Conservation (phyloP, 2,888 invertebrate genomes). For the Phyllotreta cruciferae region DNA sequence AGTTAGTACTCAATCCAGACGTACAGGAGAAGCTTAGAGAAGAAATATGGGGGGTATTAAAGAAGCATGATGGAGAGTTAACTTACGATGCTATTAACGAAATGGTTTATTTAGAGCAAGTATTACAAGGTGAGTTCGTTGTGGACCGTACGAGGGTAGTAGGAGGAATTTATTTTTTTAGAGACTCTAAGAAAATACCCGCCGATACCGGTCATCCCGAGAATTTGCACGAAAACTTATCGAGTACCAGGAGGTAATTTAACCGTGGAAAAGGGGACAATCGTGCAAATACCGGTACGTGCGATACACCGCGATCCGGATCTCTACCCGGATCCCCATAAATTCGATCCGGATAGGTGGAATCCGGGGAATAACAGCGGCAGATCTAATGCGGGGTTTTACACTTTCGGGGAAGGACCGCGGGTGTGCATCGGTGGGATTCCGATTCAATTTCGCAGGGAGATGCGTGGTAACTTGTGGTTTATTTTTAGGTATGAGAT, state of each 20-base stretch:
- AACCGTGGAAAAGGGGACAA: slow-evolving; percentile 46
- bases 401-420: slow-evolving; percentile 35
- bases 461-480: too few species aligned
- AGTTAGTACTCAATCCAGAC: slow-evolving; percentile 55
- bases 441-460: background rate
- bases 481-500: slow-evolving; percentile 13
- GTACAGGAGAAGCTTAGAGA: slow-evolving; percentile 58
- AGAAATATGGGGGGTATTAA: slow-evolving; percentile 55
- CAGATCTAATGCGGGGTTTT: slow-evolving; percentile 21
- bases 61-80: slow-evolving; percentile 51
- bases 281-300: slow-evolving; percentile 31
- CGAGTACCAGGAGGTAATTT: slow-evolving; percentile 39
- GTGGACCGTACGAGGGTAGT: background rate
- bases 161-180: slow-evolving; percentile 32
- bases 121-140: slow-evolving; percentile 55
- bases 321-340: slow-evolving; percentile 9
- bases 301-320: slow-evolving; percentile 20
- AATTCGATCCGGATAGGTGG: slow-evolving; percentile 21
- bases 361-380: slow-evolving; percentile 58
- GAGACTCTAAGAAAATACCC: slow-evolving; percentile 55
- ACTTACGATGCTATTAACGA: slow-evolving; percentile 59
- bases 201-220: slow-evolving; percentile 43
- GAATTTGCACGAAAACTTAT: slow-evolving; percentile 43
- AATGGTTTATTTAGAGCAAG: slow-evolving; percentile 61
- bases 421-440: slow-evolving; percentile 33